Evolutionary conservation across 1,140 invertebrate genomes (phyloP).

Genomic region (Chionoecetes opilio): DNA sequence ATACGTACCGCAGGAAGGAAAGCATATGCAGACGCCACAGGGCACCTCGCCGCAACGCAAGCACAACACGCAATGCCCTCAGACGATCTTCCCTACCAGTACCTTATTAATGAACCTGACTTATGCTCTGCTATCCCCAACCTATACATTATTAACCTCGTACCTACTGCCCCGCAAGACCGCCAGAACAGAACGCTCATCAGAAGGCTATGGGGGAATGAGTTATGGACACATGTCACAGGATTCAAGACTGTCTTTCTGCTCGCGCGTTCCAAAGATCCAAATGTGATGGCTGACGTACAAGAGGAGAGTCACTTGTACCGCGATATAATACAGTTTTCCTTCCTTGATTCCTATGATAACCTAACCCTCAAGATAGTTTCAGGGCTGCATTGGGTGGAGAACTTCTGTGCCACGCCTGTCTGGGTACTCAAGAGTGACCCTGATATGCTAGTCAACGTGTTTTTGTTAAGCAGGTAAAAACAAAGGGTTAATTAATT

Average conservation of each 20-base stretch:
- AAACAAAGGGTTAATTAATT: too few species aligned
- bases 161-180: too few species aligned
- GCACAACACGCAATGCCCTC: too few species aligned
- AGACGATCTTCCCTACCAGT: too few species aligned
- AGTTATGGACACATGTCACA: not conserved
- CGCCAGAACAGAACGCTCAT: not conserved
- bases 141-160: too few species aligned
- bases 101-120: too few species aligned
- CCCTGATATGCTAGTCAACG: constrained; percentile 13
- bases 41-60: too few species aligned
- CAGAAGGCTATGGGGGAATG: constrained; percentile 59
- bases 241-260: too few species aligned
- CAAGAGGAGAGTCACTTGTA: constrained; percentile 42
- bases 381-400: constrained; percentile 41
- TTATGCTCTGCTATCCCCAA: too few species aligned
- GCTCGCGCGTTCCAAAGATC: constrained; percentile 41
- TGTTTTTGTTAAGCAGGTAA: too few species aligned
- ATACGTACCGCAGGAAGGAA: too few species aligned
- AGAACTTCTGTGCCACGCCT: constrained; percentile 46
- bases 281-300: constrained; percentile 7
- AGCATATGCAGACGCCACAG: too few species aligned
- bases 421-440: constrained; percentile 68
- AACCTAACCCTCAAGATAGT: constrained; percentile 59
- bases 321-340: constrained; percentile 49
- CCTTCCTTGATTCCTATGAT: constrained; percentile 44